Percentiles rank a stretch among this genome's conserved stretches.
phyloP scores from a whole-genome alignment of 2,797 vertebrate species.

The Coranthus polyacanthus region DNA sequence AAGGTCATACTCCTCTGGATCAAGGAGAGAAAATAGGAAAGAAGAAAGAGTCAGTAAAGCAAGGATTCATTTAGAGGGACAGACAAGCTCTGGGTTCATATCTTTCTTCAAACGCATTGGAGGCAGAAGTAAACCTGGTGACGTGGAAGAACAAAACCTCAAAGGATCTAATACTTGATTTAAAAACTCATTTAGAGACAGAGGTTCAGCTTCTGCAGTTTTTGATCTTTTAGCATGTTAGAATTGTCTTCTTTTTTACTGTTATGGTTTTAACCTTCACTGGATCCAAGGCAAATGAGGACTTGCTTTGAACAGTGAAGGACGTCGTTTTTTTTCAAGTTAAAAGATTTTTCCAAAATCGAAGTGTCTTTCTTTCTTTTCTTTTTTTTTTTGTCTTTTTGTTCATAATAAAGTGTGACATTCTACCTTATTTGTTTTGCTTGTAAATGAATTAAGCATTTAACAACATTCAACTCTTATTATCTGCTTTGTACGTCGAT shows the following conservation, averaged over 20 bases:
- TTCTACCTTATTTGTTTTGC: conserved; percentile 26
- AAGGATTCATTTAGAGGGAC: conserved; percentile 28
- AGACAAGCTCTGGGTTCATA: conserved; percentile 67
- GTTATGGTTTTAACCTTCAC: conserved; percentile 52
- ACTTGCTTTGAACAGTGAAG: conserved; percentile 79
- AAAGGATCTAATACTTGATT: conserved; percentile 43
- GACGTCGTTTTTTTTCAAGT: conserved; percentile 41
- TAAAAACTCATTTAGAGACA: conserved; percentile 12
- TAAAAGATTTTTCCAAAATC: conserved; percentile 42
- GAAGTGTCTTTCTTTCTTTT: conserved; percentile 14
- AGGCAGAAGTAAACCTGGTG: conserved; percentile 61
- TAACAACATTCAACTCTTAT: neutral
- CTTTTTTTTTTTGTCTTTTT: conserved; percentile 48
- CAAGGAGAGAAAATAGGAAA: conserved; percentile 27
- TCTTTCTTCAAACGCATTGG: conserved; percentile 84
- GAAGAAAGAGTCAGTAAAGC: conserved; percentile 21
- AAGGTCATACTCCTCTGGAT: conserved; percentile 60
- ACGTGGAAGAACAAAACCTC: conserved; percentile 60
- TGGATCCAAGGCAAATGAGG: conserved; percentile 66
- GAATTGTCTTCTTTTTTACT: conserved; percentile 12
- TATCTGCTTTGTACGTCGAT: conserved; percentile 1
- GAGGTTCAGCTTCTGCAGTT: conserved; percentile 22
- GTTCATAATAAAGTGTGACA: conserved; percentile 66
- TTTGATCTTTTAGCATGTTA: conserved; percentile 23
- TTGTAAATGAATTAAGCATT: conserved; percentile 3